Conservation (phyloP, 2,888 invertebrate genomes). For the Cryptophagus acutangulus region DNA sequence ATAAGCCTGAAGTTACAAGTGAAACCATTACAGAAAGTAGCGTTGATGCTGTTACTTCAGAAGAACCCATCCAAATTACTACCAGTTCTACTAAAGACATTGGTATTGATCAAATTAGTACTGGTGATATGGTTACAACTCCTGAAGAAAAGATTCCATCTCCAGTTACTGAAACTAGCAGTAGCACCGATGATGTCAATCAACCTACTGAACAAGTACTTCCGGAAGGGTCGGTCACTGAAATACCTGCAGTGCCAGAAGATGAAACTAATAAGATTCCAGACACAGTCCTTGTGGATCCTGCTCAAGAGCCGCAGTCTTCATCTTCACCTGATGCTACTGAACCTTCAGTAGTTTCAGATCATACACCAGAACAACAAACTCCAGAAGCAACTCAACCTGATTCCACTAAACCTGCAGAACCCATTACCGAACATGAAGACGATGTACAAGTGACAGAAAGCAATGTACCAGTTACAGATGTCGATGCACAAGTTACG, state of each 20-base stretch:
- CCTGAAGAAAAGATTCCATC: too few relatives aligned
- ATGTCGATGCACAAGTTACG: constrained; percentile 11
- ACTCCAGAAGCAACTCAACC: constrained; percentile 10
- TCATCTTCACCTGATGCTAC: background rate
- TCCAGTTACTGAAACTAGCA: too few relatives aligned
- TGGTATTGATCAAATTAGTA: too few relatives aligned
- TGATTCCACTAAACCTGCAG: constrained; percentile 10
- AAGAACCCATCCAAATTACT: too few relatives aligned
- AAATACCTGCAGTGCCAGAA: constrained; percentile 5
- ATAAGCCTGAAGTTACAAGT: too few relatives aligned
- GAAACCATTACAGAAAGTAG: too few relatives aligned
- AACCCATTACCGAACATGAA: constrained; percentile 11
- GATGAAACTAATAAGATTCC: constrained; percentile 14
- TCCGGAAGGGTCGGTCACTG: constrained; percentile 2
- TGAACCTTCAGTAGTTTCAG: too few relatives aligned
- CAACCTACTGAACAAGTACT: background rate
- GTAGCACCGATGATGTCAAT: too few relatives aligned
- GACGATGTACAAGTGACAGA: constrained; percentile 13
- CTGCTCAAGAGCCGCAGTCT: constrained; percentile 10
- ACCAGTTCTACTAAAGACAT: too few relatives aligned
- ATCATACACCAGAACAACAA: too few relatives aligned
- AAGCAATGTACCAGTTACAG: constrained; percentile 10
- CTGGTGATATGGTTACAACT: too few relatives aligned
- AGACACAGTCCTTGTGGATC: constrained; percentile 4
- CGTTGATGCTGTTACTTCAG: too few relatives aligned